Conservation (phyloP, 2,113 vertebrate genomes). For the Mugil cephalus region DNA sequence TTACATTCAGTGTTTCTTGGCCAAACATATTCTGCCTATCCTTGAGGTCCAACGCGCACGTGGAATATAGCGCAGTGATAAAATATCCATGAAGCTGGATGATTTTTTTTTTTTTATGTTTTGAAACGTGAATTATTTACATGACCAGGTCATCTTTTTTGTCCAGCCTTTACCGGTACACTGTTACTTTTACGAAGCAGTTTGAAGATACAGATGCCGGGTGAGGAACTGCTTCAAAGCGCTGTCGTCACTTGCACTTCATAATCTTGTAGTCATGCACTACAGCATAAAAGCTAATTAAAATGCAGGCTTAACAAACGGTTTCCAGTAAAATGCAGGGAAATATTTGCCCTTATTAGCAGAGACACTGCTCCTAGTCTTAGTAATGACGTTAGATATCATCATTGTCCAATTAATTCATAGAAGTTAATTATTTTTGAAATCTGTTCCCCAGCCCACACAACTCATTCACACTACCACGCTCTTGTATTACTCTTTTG, state of each 20-base stretch:
- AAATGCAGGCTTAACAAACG: neutral
- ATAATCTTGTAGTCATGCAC: neutral
- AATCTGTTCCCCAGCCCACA: neutral
- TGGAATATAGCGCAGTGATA: neutral
- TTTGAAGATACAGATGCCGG: neutral
- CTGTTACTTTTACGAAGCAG: neutral
- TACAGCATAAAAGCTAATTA: neutral
- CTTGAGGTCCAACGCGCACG: neutral
- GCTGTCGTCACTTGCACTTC: conserved; percentile 11
- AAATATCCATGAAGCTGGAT: conserved; percentile 6
- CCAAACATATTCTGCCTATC: neutral
- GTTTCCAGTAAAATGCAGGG: neutral
- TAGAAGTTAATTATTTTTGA: neutral
- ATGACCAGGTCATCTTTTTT: neutral
- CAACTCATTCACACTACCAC: neutral
- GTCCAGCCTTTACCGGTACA: neutral
- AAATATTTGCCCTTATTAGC: neutral
- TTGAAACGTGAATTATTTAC: conserved; percentile 1
- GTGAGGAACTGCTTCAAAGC: conserved; percentile 8
- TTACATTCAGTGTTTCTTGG: neutral
- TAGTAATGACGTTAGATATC: neutral
- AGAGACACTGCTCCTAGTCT: neutral
- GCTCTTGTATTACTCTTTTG: neutral
- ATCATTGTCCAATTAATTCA: too few species aligned
- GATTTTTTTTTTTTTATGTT: conserved; percentile 1